phyloP scores from a whole-genome alignment of 2,797 vertebrate species.

The Ambastaia sidthimunki region DNA sequence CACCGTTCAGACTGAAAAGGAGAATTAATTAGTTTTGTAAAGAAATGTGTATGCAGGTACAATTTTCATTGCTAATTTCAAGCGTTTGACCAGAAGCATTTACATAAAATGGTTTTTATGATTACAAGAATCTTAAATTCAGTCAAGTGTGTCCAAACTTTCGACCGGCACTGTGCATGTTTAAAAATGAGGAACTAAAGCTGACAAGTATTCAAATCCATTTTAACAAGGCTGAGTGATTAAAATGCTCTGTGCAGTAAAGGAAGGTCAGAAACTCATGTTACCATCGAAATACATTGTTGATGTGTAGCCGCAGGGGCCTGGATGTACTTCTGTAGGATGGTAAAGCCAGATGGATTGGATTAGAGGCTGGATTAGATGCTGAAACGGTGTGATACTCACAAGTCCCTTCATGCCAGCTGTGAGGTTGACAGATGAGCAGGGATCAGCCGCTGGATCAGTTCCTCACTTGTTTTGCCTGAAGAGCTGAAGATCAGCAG shows the following conservation, averaged over 20 bases:
- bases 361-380: constrained; percentile 63
- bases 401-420: constrained; percentile 58
- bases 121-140: background rate
- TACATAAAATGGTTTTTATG: background rate
- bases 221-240: background rate
- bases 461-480: constrained; percentile 39
- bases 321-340: constrained; percentile 44
- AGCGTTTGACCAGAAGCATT: background rate
- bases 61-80: background rate
- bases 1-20: too few species aligned
- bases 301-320: constrained; percentile 35
- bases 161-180: background rate
- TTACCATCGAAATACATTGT: constrained; percentile 13
- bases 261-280: background rate
- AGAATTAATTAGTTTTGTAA: too few species aligned
- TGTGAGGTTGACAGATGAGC: constrained; percentile 57
- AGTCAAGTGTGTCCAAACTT: background rate
- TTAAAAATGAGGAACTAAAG: background rate
- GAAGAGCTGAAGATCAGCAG: constrained; percentile 10
- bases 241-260: background rate
- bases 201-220: background rate
- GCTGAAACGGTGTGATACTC: constrained; percentile 57
- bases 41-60: background rate
- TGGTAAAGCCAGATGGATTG: constrained; percentile 56
- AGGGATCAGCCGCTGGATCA: constrained; percentile 51